phyloP scores from a whole-genome alignment of 2,113 vertebrate genomes.

The Cyprinodon variegatus region DNA sequence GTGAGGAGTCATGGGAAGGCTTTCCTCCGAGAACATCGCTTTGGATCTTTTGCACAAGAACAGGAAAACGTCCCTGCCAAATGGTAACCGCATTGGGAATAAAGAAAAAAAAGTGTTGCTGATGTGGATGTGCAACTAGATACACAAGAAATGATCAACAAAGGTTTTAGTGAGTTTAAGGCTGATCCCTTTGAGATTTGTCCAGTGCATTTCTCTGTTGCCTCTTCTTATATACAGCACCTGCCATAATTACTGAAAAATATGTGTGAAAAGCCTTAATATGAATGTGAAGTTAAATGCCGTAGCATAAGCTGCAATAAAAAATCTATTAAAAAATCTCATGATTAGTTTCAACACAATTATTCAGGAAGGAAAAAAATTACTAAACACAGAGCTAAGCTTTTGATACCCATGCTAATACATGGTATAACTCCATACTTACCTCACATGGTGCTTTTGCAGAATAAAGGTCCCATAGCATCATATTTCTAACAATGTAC shows the following conservation, averaged over 20 bases:
- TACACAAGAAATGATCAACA: background rate
- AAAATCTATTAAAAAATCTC: too few relatives aligned
- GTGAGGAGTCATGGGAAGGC: slow-evolving; percentile 84
- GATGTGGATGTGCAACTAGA: background rate
- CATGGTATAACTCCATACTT: too few relatives aligned
- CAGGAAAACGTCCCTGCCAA: slow-evolving; percentile 87
- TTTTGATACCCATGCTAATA: too few relatives aligned
- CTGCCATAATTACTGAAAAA: background rate
- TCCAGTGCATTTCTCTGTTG: background rate
- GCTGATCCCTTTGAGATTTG: background rate
- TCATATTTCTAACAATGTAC: too few relatives aligned
- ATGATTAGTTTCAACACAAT: too few relatives aligned
- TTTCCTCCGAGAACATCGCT: slow-evolving; percentile 91
- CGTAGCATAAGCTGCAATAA: background rate
- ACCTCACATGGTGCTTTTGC: too few relatives aligned
- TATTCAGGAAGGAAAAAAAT: too few relatives aligned
- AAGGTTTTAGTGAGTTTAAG: background rate
- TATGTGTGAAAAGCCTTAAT: background rate
- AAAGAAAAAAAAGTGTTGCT: background rate
- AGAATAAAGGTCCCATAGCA: too few relatives aligned
- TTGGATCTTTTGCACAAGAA: slow-evolving; percentile 89
- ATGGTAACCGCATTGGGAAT: slow-evolving; percentile 80
- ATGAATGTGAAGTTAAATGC: background rate
- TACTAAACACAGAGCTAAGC: too few relatives aligned
- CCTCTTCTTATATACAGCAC: background rate